Conservation (phyloP, 2,888 invertebrate genomes). For the Podotricha telesiphe region DNA sequence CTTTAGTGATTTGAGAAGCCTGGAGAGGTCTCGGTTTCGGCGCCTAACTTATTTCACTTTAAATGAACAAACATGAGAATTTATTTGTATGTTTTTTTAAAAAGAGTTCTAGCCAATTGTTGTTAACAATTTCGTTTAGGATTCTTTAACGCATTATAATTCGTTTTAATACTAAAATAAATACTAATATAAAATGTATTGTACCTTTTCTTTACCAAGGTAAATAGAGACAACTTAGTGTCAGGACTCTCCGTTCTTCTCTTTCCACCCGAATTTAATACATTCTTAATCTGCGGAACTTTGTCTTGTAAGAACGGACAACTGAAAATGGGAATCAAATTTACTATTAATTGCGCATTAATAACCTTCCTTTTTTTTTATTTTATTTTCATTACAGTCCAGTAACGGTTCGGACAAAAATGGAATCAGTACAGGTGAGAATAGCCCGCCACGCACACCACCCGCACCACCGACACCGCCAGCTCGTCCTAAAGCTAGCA, state of each 20-base stretch:
- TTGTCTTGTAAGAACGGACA: too few species aligned
- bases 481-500: constrained; percentile 57
- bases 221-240: too few species aligned
- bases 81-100: constrained; percentile 25
- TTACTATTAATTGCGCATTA: too few species aligned
- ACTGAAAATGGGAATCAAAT: too few species aligned
- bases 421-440: constrained; percentile 57
- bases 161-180: too few species aligned
- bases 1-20: constrained; percentile 33
- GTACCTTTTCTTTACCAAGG: too few species aligned
- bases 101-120: not conserved
- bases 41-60: constrained; percentile 37
- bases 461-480: constrained; percentile 68
- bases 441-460: constrained; percentile 75
- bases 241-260: too few species aligned
- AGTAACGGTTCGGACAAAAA: constrained; percentile 71
- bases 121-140: not conserved
- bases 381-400: constrained; percentile 54
- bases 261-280: too few species aligned
- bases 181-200: too few species aligned
- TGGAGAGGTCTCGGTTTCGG: constrained; percentile 31
- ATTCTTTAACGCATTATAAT: too few species aligned
- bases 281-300: too few species aligned
- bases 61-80: constrained; percentile 38
- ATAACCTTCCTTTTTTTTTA: too few species aligned